These are phyloP conservation scores for Euclidia mi DNA, from an alignment of 2,888 invertebrate species.

Conservation along the genomic window DNA sequence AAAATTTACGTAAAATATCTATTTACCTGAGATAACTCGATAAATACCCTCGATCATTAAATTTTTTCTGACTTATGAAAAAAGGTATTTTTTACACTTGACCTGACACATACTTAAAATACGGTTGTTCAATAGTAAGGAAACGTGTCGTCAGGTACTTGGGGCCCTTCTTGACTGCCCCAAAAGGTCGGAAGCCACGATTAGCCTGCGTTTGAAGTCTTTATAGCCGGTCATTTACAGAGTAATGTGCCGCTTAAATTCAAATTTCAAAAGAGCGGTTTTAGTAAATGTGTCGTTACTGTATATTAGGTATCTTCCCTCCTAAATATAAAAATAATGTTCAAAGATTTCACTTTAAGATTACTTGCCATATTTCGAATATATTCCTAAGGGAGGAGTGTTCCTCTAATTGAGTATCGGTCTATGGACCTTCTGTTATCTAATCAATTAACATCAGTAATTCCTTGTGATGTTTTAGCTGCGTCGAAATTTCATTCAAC, in stretches of 20 bases:
- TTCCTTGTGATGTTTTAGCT: conserved; percentile 10
- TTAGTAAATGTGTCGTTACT: conserved; percentile 73
- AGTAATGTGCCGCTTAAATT: conserved; percentile 85
- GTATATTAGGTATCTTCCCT: conserved; percentile 60
- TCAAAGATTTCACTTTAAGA: conserved; percentile 48
- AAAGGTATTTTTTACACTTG: conserved; percentile 57
- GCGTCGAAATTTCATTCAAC: conserved; percentile 1
- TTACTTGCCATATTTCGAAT: conserved; percentile 19
- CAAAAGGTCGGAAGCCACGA: conserved; percentile 87
- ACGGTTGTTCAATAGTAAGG: conserved; percentile 75
- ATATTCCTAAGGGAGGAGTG: neutral
- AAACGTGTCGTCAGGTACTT: conserved; percentile 79
- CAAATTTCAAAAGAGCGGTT: conserved; percentile 82
- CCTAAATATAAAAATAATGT: conserved; percentile 63
- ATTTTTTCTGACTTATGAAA: conserved; percentile 46
- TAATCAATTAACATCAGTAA: conserved; percentile 15
- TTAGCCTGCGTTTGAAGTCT: conserved; percentile 88
- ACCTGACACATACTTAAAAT: conserved; percentile 69
- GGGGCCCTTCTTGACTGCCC: conserved; percentile 75
- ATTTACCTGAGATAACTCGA: conserved; percentile 11
- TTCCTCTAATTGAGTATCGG: neutral
- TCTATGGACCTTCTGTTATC: neutral
- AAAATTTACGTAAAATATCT: conserved; percentile 4
- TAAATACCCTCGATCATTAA: conserved; percentile 11
- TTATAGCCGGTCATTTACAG: conserved; percentile 85